Base-by-base conservation (phyloP, 2,797 vertebrate genomes). In the Xiphorhynchus erythropygius region DNA sequence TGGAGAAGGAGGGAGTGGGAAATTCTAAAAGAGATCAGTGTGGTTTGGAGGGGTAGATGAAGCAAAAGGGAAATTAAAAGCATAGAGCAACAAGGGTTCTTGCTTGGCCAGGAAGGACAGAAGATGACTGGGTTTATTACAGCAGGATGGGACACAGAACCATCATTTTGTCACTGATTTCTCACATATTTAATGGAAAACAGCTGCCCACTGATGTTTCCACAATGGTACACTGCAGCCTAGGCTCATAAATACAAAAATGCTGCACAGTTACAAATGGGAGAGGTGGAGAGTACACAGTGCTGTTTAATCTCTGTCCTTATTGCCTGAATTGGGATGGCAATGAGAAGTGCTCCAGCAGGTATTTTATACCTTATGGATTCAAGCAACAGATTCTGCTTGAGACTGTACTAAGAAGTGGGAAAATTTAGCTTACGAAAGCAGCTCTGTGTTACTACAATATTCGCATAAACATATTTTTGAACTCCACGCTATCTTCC, bases 121-220 rank as follows among this genome's bases (percentile, higher is more conserved):
- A 89, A 84, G 37, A 52, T 13, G 32, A 33, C 46, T 49, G 22
- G 8, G 15, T 78, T 50, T 68, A 35, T 37, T 60, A 21, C 21
- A 81, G 50, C 50, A 87, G 10, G 27, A 25, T 1, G 4, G n/a
- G 46, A 75, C 59, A 75, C 37, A 50, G 33, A 22, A 76, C 35
- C 35, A 35, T 85, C 19, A 63, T 91, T 89, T 91, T 69, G 23
- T 82, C 64, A 77, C 13, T 87, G 49, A 23, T 56, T 90, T 89
- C 42, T 85, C 39, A 62, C 2, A 0, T 39, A 17, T 50, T 71
- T 3, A 2, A 2, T 56, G n/a, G 42, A 64, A 77, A 89, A 71
- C 11, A 73, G 32, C 68, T 85, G 77, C 47, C 33, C 46, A 35
- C 65, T 55, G 24, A 47, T 87, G 41, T 75, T 64, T 50, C 28